A percentile compares a stretch with the other conserved stretches of the same genome.
Evolutionary conservation across 2,797 vertebrate genomes (phyloP).

Genomic region (Morelia viridis): DNA sequence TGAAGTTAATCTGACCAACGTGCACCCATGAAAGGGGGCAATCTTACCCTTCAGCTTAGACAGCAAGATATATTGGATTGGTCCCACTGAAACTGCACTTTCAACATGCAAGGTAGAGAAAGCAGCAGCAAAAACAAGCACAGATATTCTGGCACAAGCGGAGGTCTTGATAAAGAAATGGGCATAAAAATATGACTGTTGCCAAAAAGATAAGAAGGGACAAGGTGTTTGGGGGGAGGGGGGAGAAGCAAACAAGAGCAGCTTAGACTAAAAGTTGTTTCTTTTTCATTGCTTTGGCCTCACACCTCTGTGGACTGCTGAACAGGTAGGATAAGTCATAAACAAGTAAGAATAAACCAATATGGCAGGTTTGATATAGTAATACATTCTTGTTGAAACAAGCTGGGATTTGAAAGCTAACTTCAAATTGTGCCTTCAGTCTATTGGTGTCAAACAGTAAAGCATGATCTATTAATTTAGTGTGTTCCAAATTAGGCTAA

Average conservation of each 20-base stretch:
- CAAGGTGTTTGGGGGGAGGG: neutral
- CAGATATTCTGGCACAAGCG: neutral
- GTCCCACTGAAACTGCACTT: neutral
- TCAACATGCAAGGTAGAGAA: neutral
- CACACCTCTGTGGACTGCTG: neutral
- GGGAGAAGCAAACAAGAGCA: neutral
- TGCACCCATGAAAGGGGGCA: neutral
- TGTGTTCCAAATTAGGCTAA: neutral
- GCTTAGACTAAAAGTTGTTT: neutral
- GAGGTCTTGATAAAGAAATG: neutral
- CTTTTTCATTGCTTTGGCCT: neutral
- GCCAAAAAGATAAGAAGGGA: neutral
- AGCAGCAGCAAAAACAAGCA: neutral
- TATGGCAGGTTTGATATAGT: neutral
- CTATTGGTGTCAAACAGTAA: no score
- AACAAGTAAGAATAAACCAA: neutral
- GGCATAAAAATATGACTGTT: neutral
- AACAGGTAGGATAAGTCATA: neutral
- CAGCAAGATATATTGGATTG: neutral
- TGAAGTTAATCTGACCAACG: neutral
- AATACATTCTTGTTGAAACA: neutral
- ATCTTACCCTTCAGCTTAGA: neutral
- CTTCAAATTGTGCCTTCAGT: neutral
- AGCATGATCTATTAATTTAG: no score
- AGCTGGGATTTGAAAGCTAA: neutral